Evolutionary conservation across 2,888 invertebrate species (phyloP), one percentile per base, ranked within the genome.

Genomic region (Morpho achilles): DNA sequence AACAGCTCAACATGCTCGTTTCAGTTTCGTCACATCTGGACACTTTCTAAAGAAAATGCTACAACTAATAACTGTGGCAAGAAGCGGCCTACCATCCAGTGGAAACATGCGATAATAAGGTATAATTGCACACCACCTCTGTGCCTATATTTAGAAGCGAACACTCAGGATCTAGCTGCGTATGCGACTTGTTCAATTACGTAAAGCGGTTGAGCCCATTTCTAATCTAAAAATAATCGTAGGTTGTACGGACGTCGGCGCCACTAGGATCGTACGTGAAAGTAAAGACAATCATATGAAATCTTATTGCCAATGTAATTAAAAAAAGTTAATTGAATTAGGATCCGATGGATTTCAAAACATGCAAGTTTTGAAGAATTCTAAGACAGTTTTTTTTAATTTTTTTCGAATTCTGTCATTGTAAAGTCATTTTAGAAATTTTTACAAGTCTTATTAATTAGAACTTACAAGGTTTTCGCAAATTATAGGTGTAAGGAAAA

Each of bases 181-280:
- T 85, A 83, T 87, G 83, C 84, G 86, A 83, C 89, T 80, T 74
- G 86, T 82, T 87, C 83, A 90, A 90, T 89, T 90, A 89, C 90
- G 87, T 90, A 90, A 89, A 89, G 88, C 87, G 81, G 89, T 87
- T 88, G 85, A 85, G 89, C 88, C 88, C 89, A 89, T 90, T 90
- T 90, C 90, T 90, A 90, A 90, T 90, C 90, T 89, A 90, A 90
- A 90, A 90, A 90, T 90, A 90, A 90, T 90, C 90, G 88, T 82
- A 87, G 90, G 87, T 87, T 87, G 76, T 79, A 72, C 78, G 81
- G 85, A 79, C 84, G 77, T 79, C 77, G 89, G 88, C 88, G 89
- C 90, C 89, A 84, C 77, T 79, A 78, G 84, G 84, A 82, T 85
- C 80, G 79, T 81, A 81, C 80, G 86, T 86, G 90, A 90, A 88